Conservation (phyloP, 2,888 invertebrate genomes). For the Luffia ferchaultella region DNA sequence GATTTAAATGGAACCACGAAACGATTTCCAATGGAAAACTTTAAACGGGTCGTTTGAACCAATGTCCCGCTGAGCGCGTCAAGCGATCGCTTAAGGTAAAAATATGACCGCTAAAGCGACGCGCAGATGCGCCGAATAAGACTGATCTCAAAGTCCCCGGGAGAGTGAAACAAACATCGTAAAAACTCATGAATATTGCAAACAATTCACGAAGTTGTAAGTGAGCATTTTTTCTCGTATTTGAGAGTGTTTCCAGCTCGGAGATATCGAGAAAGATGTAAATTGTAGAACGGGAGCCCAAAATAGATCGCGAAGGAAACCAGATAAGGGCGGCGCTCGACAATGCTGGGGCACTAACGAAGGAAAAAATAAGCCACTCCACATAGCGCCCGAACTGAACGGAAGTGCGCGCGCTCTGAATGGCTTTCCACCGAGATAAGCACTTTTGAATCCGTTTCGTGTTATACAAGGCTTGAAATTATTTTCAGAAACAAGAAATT, state of each 20-base stretch:
- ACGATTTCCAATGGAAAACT: conserved; percentile 1
- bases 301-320: conserved; percentile 6
- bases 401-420: neutral
- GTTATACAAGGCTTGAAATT: conserved; percentile 14
- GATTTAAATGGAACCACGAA: conserved; percentile 2
- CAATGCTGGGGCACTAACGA: conserved; percentile 22
- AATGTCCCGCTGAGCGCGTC: conserved; percentile 1
- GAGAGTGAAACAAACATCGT: conserved; percentile 38
- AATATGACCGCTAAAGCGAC: conserved; percentile 36
- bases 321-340: conserved; percentile 17
- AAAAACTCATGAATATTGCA: conserved; percentile 45
- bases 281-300: neutral
- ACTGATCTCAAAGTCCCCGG: conserved; percentile 32
- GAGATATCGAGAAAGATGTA: conserved; percentile 1
- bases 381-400: conserved; percentile 18
- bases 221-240: conserved; percentile 27
- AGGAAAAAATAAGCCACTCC: conserved; percentile 28
- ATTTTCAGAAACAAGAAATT: neutral
- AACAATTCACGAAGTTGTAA: conserved; percentile 41
- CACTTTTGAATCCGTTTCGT: conserved; percentile 5
- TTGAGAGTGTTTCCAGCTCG: conserved; percentile 3
- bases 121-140: conserved; percentile 44
- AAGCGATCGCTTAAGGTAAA: conserved; percentile 22
- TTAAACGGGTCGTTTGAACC: neutral
- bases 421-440: conserved; percentile 6